Conservation (phyloP, 1,140 invertebrate species). For the Bombus pascuorum region DNA sequence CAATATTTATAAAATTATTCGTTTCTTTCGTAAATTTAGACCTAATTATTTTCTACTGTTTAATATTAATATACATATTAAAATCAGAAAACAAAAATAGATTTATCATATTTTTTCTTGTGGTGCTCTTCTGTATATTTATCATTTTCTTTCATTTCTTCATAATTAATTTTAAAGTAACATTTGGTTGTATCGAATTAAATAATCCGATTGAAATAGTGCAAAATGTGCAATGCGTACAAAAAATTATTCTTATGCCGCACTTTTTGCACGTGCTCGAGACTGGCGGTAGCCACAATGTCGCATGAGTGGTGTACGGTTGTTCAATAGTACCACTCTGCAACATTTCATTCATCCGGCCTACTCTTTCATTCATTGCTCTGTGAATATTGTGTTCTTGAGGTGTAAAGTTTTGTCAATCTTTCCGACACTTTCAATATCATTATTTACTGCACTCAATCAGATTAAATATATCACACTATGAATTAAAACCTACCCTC, state of each 20-base stretch:
- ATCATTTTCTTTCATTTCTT: not conserved
- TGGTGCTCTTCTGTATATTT: too few species aligned
- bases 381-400: not conserved
- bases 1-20: too few species aligned
- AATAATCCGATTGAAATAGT: not conserved
- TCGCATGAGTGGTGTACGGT: constrained; percentile 40
- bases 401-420: not conserved
- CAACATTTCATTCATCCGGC: constrained; percentile 16
- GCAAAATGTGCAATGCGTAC: constrained; percentile 62
- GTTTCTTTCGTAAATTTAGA: too few species aligned
- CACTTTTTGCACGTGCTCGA: constrained; percentile 47
- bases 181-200: not conserved
- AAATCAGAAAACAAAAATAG: too few species aligned
- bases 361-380: constrained; percentile 4
- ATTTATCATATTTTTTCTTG: too few species aligned
- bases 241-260: constrained; percentile 65
- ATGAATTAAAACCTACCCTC: too few species aligned
- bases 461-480: not conserved
- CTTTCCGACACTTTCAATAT: too few species aligned
- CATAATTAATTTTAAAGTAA: not conserved
- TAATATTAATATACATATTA: too few species aligned
- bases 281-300: not conserved
- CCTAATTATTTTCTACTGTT: too few species aligned
- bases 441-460: not conserved
- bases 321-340: constrained; percentile 45